Conservation (phyloP, 2,888 invertebrate species). For the Gymnoscelis rufifasciata region DNA sequence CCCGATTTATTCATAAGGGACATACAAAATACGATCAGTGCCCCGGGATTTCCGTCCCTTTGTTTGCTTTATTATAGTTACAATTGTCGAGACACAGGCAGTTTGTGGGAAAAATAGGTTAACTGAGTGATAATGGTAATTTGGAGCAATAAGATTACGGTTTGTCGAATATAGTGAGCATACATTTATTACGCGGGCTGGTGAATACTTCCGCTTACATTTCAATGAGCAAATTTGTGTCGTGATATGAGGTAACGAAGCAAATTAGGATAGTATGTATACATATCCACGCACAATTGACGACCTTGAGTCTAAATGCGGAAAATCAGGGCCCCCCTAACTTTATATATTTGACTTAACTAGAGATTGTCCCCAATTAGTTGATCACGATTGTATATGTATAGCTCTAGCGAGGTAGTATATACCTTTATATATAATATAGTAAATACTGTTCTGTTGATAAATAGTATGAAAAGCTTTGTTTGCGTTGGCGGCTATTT, state of each 20-base stretch:
- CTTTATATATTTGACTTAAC: too few relatives aligned
- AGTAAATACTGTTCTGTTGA: too few relatives aligned
- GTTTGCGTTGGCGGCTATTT: too few relatives aligned
- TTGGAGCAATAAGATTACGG: slow-evolving; percentile 13
- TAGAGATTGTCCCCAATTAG: too few relatives aligned
- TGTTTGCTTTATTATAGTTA: slow-evolving; percentile 38
- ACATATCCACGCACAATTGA: too few relatives aligned
- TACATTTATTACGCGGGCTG: slow-evolving; percentile 22
- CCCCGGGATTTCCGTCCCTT: slow-evolving; percentile 37
- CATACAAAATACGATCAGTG: slow-evolving; percentile 37
- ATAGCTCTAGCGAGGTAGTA: not conserved
- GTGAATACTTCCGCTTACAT: slow-evolving; percentile 15
- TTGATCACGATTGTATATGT: too few relatives aligned
- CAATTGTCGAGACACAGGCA: slow-evolving; percentile 26
- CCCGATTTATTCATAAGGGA: slow-evolving; percentile 42
- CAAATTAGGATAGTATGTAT: too few relatives aligned
- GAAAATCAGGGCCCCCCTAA: too few relatives aligned
- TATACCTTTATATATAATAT: not conserved
- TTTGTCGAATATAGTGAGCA: slow-evolving; percentile 20
- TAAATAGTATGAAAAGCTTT: too few relatives aligned
- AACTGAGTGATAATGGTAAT: slow-evolving; percentile 24
- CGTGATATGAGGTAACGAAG: too few relatives aligned
- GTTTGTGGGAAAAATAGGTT: slow-evolving; percentile 28
- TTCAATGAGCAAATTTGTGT: slow-evolving; percentile 17
- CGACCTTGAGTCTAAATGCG: too few relatives aligned